Conservation (phyloP, 2,888 invertebrate genomes). For the Trichogramma dendrolimi region DNA sequence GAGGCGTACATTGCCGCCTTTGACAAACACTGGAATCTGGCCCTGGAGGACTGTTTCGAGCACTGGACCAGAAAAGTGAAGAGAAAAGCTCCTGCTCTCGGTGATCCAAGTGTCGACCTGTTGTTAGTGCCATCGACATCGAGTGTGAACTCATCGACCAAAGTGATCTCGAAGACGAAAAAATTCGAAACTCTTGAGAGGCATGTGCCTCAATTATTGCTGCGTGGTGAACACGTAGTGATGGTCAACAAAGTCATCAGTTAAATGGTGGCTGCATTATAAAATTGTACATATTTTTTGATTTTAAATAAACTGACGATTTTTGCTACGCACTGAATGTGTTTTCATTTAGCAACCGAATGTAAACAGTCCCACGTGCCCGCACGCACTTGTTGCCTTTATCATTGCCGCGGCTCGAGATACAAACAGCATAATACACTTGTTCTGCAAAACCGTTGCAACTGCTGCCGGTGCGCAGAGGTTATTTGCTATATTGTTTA, state of each 20-base stretch:
- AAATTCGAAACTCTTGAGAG: constrained; percentile 67
- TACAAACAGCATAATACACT: too few relatives aligned
- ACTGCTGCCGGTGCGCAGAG: too few relatives aligned
- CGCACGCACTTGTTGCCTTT: too few relatives aligned
- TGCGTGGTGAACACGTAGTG: constrained; percentile 76
- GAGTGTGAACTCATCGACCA: background rate
- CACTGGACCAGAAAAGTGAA: constrained; percentile 66
- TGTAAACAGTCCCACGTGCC: too few relatives aligned
- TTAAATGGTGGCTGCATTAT: too few relatives aligned
- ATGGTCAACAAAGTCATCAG: constrained; percentile 51
- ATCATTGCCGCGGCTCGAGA: too few relatives aligned
- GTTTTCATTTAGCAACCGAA: too few relatives aligned
- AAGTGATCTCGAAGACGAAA: constrained; percentile 56
- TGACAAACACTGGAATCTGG: constrained; percentile 92
- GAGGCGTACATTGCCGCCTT: constrained; percentile 78
- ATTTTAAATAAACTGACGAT: background rate
- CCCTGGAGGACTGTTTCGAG: constrained; percentile 78
- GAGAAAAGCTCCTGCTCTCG: constrained; percentile 62
- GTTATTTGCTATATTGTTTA: too few relatives aligned
- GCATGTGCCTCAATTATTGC: constrained; percentile 64
- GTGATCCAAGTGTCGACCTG: constrained; percentile 47
- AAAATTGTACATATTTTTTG: background rate
- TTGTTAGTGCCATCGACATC: constrained; percentile 1
- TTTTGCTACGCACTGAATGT: too few relatives aligned
- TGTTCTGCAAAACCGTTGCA: too few relatives aligned